Percentiles rank a stretch among this genome's conserved stretches.
Evolutionary conservation across 2,113 vertebrate species (phyloP).

Genomic region (Ctenodactylus gundi): DNA sequence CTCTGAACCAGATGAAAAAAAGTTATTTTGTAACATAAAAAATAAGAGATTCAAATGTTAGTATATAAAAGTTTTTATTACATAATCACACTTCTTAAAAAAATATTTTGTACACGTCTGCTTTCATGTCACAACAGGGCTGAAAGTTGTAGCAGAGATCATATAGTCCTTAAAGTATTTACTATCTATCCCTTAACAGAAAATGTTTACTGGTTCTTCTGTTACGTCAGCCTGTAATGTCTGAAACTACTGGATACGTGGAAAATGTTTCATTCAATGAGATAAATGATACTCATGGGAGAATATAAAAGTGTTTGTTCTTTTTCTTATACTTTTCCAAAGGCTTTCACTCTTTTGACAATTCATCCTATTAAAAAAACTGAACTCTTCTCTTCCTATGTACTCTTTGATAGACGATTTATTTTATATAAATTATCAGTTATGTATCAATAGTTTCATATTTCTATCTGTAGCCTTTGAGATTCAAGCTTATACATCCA

Average conservation of each 20-base stretch:
- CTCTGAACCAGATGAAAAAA: too few species aligned
- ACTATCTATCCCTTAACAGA: neutral
- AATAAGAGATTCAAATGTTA: slow-evolving; percentile 3
- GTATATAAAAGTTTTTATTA: slow-evolving; percentile 13
- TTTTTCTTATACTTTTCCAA: slow-evolving; percentile 2
- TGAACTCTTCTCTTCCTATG: neutral
- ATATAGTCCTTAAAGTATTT: neutral
- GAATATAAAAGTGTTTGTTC: neutral
- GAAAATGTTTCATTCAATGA: slow-evolving; percentile 26
- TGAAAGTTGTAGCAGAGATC: neutral
- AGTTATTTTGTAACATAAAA: neutral
- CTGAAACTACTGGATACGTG: neutral
- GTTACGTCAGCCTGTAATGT: neutral
- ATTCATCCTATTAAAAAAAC: neutral
- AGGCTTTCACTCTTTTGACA: slow-evolving; percentile 3
- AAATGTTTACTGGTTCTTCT: neutral
- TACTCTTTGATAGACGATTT: neutral
- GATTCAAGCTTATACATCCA: neutral
- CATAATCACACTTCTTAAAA: neutral
- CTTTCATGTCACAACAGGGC: neutral
- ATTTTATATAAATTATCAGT: neutral
- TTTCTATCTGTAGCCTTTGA: neutral
- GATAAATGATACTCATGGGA: neutral
- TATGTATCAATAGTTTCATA: neutral
- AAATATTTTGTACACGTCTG: neutral